Evolutionary conservation across 2,888 invertebrate genomes (phyloP).

Genomic region (Teleiodes luculella): DNA sequence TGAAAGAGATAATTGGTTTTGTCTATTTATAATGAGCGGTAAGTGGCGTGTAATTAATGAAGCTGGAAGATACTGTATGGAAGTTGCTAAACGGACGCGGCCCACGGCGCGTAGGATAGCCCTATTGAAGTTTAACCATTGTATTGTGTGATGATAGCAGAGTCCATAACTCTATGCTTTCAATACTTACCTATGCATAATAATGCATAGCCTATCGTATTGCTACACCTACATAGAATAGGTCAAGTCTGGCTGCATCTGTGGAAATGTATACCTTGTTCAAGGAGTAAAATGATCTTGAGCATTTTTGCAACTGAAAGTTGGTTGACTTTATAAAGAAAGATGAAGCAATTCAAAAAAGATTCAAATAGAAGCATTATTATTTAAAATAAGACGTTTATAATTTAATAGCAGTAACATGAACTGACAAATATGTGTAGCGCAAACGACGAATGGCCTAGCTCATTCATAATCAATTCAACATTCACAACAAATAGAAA

Average conservation of each 20-base stretch:
- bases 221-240: no score
- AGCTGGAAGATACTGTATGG: slow-evolving; percentile 31
- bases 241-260: no score
- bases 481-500: background rate
- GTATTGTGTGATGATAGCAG: background rate
- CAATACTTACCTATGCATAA: background rate
- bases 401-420: no score
- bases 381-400: no score
- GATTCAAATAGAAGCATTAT: no score
- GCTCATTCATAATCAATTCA: background rate
- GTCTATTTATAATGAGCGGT: slow-evolving; percentile 69
- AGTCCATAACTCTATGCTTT: slow-evolving; percentile 1
- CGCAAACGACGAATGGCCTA: background rate
- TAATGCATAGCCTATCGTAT: background rate
- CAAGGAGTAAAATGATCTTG: no score
- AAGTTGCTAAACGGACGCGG: slow-evolving; percentile 51
- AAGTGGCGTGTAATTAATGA: slow-evolving; percentile 69
- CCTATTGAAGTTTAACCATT: slow-evolving; percentile 5
- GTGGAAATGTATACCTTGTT: no score
- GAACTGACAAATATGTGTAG: no score
- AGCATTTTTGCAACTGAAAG: no score
- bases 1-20: slow-evolving; percentile 60
- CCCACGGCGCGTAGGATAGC: slow-evolving; percentile 60
- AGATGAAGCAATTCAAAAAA: no score
- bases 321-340: no score